phyloP scores from a whole-genome alignment of 2,797 vertebrate genomes.

The Columba guinea region DNA sequence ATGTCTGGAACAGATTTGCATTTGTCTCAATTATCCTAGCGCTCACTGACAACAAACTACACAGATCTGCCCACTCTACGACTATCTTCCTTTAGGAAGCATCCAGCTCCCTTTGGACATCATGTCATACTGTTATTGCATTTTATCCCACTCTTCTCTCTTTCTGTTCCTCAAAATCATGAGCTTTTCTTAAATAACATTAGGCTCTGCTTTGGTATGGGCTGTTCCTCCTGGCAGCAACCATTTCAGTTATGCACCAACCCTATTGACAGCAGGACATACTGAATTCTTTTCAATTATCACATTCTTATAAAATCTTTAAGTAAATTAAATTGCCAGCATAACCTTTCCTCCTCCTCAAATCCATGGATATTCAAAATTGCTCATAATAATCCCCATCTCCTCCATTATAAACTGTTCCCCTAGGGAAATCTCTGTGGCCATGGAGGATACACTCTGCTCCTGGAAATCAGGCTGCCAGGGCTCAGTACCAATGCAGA shows the following conservation, averaged over 20 bases:
- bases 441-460: not conserved
- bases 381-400: not conserved
- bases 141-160: not conserved
- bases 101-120: not conserved
- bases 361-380: not conserved
- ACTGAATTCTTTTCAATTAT: not conserved
- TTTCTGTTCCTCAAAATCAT: not conserved
- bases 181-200: not conserved
- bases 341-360: not conserved
- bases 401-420: not conserved
- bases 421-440: not conserved
- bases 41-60: not conserved
- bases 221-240: not conserved
- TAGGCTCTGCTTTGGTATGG: not conserved
- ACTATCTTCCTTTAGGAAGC: not conserved
- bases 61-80: not conserved
- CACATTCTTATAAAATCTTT: not conserved
- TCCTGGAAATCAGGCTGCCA: not conserved
- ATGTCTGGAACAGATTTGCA: accelerated
- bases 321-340: not conserved
- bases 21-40: not conserved
- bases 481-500: not conserved
- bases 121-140: not conserved
- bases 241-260: not conserved
- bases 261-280: not conserved